Conservation (phyloP, 2,797 vertebrate genomes). For the Ptychobarbus kaznakovi region DNA sequence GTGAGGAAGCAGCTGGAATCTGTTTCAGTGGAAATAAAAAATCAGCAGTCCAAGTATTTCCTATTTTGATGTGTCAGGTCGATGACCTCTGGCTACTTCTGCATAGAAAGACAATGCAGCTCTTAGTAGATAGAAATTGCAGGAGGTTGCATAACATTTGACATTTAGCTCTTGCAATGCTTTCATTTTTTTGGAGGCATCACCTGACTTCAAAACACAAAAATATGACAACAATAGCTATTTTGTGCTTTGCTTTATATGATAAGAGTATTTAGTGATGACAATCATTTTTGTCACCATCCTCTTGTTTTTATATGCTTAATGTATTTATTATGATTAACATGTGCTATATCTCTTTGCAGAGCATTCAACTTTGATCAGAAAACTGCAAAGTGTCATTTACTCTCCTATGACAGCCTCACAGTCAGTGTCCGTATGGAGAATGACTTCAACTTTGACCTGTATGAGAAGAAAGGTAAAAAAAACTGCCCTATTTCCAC, state of each 20-base stretch:
- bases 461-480: conserved; percentile 97
- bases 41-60: conserved; percentile 60
- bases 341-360: conserved; percentile 54
- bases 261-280: background rate
- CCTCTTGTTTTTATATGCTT: background rate
- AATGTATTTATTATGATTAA: conserved; percentile 6
- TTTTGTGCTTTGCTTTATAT: background rate
- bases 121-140: conserved; percentile 23
- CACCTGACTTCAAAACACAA: conserved; percentile 33
- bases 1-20: conserved; percentile 58
- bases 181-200: conserved; percentile 16
- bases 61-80: conserved; percentile 55
- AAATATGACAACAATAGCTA: background rate
- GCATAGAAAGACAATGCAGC: conserved; percentile 19
- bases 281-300: background rate
- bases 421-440: conserved; percentile 84
- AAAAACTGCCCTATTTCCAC: background rate
- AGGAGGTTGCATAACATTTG: background rate
- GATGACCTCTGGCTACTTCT: conserved; percentile 41
- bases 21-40: conserved; percentile 51
- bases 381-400: conserved; percentile 92
- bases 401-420: conserved; percentile 93
- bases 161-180: conserved; percentile 25
- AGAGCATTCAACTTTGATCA: conserved; percentile 98
- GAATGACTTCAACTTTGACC: conserved; percentile 88